Base-by-base conservation (phyloP, 2,888 invertebrate species). In the Chalcosyrphus nemorum region DNA sequence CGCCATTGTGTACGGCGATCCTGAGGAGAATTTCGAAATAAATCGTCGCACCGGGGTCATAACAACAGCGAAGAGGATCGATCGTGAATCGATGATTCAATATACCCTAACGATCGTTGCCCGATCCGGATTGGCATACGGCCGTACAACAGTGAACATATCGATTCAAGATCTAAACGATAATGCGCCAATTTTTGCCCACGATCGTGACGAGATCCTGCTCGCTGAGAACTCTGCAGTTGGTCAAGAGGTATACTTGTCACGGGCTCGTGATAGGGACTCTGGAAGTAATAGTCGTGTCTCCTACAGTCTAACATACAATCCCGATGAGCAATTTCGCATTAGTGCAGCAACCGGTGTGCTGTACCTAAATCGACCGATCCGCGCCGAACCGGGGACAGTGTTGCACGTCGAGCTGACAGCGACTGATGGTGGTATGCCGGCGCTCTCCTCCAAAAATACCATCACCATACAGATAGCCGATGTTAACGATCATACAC, bases 401-500 rank as follows among this genome's bases (percentile, higher is more conserved):
- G 90, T 94, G 19, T 89, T 97, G 74, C 93, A 94, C 85, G 92
- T 97, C 11, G 97, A 97, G 91, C 95, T 97, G 19, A 95, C 94
- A 56, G 97, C 97, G 15, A 94, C 95, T n/a, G 98, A 98, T 91
- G 95, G 95, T 65, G 97, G 97, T 4, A 93, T 92, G 77, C 95
- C 95, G 82, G 92, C 95, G 6, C 92, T 97, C 57, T 94, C 95
- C 15, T 95, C 96, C 0, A 95, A 95, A 88, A 95, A 96, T 87
- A 93, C 94, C 5, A 93, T 97, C 50, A 93, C 94, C 27, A 93
- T 96, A 45, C 93, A 94, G 19, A 93, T 98, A 78, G 95, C 95
- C 87, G 98, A 98, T 90, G 97, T 98, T 1, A 99, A 99, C 91
- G 97, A 98, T 91, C 98, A 98, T 89, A 98, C 98, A 0, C 98